Percentiles rank a stretch among this genome's conserved stretches.
Conservation (phyloP, 2,113 vertebrate genomes). For the Macrotus californicus region DNA sequence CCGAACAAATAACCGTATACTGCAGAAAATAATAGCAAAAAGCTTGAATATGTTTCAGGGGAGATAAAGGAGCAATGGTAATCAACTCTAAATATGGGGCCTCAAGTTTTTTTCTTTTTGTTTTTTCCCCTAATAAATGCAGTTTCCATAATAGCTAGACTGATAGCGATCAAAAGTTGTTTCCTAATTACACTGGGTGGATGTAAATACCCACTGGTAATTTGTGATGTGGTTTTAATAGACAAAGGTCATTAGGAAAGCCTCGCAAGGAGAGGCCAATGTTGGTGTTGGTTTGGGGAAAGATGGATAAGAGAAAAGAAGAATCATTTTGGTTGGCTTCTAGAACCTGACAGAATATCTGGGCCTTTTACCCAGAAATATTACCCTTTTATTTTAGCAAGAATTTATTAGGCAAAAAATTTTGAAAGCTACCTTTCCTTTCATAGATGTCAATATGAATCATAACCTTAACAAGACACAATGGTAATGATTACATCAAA, state of each 20-base stretch:
- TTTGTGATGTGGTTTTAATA: constrained; percentile 3
- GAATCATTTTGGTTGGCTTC: background rate
- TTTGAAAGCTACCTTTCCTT: background rate
- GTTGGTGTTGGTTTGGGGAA: background rate
- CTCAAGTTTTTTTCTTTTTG: background rate
- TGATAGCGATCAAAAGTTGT: constrained; percentile 41
- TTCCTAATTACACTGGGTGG: background rate
- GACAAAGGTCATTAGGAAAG: background rate
- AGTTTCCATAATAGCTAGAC: constrained; percentile 28
- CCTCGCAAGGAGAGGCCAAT: background rate
- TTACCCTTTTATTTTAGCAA: background rate
- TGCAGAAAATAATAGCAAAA: constrained; percentile 15
- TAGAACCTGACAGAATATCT: background rate
- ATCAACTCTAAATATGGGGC: constrained; percentile 25
- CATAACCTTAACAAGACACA: background rate
- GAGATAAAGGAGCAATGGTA: constrained; percentile 6
- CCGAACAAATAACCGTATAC: constrained; percentile 15
- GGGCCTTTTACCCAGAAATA: constrained; percentile 3
- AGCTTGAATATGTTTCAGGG: background rate
- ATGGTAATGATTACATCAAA: background rate
- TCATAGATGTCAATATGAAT: background rate
- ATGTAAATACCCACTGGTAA: constrained; percentile 18
- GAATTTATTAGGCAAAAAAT: background rate
- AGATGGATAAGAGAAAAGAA: background rate
- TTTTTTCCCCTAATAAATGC: background rate